phyloP scores from a whole-genome alignment of 1,140 invertebrate genomes.

The Mactra quadrangularis region DNA sequence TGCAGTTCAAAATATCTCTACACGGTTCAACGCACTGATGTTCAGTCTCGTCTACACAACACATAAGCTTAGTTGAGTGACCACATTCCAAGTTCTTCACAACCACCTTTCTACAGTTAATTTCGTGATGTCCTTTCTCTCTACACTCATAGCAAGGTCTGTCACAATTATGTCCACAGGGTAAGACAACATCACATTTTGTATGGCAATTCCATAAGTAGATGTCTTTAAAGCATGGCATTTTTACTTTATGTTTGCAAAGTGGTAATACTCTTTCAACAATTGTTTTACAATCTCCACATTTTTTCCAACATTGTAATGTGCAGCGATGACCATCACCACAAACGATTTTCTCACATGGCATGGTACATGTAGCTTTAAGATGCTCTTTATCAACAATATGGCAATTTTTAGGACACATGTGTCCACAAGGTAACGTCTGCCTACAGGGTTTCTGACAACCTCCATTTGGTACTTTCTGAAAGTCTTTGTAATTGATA shows the following conservation, averaged over 20 bases:
- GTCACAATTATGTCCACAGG: constrained; percentile 86
- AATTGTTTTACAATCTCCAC: constrained; percentile 60
- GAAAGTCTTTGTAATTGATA: constrained; percentile 73
- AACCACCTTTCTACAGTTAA: constrained; percentile 7
- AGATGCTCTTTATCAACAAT: constrained; percentile 66
- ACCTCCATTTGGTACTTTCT: constrained; percentile 79
- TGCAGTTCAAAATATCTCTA: constrained; percentile 38
- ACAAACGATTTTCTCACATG: constrained; percentile 70
- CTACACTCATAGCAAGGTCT: constrained; percentile 87
- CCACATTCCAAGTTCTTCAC: constrained; percentile 69
- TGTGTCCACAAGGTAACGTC: constrained; percentile 76
- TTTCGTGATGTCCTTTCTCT: constrained; percentile 62
- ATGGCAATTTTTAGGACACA: constrained; percentile 74
- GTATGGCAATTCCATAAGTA: constrained; percentile 36
- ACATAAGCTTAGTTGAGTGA: constrained; percentile 67
- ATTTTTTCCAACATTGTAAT: constrained; percentile 67
- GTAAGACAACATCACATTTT: constrained; percentile 47
- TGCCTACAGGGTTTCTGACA: constrained; percentile 75
- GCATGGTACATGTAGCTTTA: constrained; percentile 65
- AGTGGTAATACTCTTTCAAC: constrained; percentile 44
- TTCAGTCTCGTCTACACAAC: constrained; percentile 56
- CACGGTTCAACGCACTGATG: constrained; percentile 23
- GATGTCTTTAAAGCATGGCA: constrained; percentile 56
- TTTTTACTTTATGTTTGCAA: constrained; percentile 46
- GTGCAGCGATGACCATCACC: constrained; percentile 66